Conservation (phyloP, 64 coral and sea anemone genomes). For the Stichodactyla helianthus region DNA sequence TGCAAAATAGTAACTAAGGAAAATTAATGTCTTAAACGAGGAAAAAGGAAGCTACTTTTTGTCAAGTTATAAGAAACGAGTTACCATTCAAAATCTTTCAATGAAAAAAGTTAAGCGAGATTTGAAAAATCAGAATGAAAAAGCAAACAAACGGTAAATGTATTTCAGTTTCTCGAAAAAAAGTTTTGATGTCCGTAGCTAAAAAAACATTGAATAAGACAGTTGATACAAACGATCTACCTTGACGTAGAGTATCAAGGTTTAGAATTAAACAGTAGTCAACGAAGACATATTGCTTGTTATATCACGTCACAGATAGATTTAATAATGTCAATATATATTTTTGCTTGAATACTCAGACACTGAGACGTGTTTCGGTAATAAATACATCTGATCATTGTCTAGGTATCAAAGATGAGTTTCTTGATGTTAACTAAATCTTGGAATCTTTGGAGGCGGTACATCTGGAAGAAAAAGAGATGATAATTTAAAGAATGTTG, state of each 20-base stretch:
- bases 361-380: not conserved
- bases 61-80: not conserved
- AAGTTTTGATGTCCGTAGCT: not conserved
- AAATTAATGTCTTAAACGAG: not conserved
- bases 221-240: not conserved
- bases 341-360: not conserved
- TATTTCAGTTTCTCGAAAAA: not conserved
- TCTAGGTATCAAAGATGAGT: not conserved
- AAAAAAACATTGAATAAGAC: not conserved
- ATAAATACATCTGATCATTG: constrained; percentile 5
- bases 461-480: constrained; percentile 25
- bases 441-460: constrained; percentile 37
- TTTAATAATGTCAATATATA: not conserved
- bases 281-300: not conserved
- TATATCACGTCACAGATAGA: constrained; percentile 3
- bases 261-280: not conserved
- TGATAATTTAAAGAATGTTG: not conserved
- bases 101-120: not conserved
- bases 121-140: not conserved
- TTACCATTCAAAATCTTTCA: not conserved
- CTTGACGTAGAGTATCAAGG: not conserved
- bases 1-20: not conserved
- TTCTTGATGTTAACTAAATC: constrained; percentile 52
- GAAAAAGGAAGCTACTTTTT: not conserved
- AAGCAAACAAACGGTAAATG: not conserved